These are phyloP conservation scores for Andrena trimmerana DNA, from an alignment of 2,888 invertebrate genomes.

Conservation along the genomic window DNA sequence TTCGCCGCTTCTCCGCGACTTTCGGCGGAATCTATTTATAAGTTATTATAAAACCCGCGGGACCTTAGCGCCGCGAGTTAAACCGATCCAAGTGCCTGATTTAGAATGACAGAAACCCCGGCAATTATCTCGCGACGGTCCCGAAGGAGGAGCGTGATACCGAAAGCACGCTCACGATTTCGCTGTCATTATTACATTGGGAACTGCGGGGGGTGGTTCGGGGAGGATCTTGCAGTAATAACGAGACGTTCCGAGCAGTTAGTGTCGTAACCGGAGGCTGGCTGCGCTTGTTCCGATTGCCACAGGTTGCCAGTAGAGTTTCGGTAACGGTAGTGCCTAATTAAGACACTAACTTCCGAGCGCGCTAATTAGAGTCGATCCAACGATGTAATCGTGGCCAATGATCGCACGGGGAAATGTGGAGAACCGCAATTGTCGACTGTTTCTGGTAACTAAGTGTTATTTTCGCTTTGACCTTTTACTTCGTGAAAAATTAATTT, in stretches of 20 bases:
- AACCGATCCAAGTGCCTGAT: not conserved
- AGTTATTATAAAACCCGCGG: too few relatives aligned
- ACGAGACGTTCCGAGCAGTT: conserved; percentile 10
- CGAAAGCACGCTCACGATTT: not conserved
- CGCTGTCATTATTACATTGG: conserved; percentile 17
- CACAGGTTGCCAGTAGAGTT: conserved; percentile 32
- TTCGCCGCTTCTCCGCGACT: too few relatives aligned
- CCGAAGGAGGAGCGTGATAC: not conserved
- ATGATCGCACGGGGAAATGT: not conserved
- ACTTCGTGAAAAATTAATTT: too few relatives aligned
- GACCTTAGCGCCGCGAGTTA: not conserved
- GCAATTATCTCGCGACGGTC: not conserved
- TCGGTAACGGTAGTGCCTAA: conserved; percentile 18
- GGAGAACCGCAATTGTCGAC: not conserved
- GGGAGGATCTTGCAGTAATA: conserved; percentile 12
- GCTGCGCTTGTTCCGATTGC: conserved; percentile 1
- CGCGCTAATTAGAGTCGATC: conserved; percentile 2
- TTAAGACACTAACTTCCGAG: conserved; percentile 27
- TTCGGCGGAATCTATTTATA: not conserved
- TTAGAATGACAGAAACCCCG: not conserved
- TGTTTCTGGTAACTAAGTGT: too few relatives aligned
- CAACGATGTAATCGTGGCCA: conserved; percentile 7
- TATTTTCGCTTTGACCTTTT: too few relatives aligned
- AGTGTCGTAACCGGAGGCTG: conserved; percentile 1
- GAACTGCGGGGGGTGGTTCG: not conserved